phyloP scores from a whole-genome alignment of 2,888 invertebrate species.

The Harpalus rubripes region DNA sequence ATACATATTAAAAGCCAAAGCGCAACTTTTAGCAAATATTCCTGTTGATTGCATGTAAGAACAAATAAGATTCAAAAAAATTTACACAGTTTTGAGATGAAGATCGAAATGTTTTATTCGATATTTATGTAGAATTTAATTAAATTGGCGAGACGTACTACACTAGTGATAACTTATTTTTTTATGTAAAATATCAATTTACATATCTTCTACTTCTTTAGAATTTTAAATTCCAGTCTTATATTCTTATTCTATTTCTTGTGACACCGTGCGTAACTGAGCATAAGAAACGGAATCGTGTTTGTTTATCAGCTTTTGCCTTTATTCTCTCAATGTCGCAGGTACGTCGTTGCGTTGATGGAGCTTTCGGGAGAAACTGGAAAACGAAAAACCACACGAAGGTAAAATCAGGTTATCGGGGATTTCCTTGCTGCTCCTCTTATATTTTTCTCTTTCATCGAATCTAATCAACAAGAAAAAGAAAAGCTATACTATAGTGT shows the following conservation, averaged over 20 bases:
- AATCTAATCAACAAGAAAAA: neutral
- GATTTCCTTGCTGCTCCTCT: slow-evolving; percentile 15
- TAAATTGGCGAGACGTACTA: too few species aligned
- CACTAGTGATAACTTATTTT: neutral
- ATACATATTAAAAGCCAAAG: too few species aligned
- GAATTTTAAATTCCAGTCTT: slow-evolving; percentile 4
- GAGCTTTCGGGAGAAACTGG: slow-evolving; percentile 9
- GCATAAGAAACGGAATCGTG: slow-evolving; percentile 39
- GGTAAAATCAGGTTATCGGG: slow-evolving; percentile 31
- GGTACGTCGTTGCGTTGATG: slow-evolving; percentile 27
- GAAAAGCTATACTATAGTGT: too few species aligned
- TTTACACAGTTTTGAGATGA: too few species aligned
- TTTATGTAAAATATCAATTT: neutral
- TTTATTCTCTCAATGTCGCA: slow-evolving; percentile 25
- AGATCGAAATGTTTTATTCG: too few species aligned
- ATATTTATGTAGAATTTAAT: too few species aligned
- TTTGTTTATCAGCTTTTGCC: slow-evolving; percentile 38
- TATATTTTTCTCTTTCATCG: slow-evolving; percentile 43
- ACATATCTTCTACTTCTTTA: neutral
- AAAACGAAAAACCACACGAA: slow-evolving; percentile 32
- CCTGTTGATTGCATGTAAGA: too few species aligned
- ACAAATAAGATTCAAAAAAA: too few species aligned
- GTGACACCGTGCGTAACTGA: slow-evolving; percentile 15
- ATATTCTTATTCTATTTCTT: slow-evolving; percentile 19
- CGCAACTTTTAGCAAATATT: too few species aligned